Evolutionary conservation across 2,797 vertebrate species (phyloP), one percentile per base, ranked within the genome.

Genomic region (Falco naumanni): DNA sequence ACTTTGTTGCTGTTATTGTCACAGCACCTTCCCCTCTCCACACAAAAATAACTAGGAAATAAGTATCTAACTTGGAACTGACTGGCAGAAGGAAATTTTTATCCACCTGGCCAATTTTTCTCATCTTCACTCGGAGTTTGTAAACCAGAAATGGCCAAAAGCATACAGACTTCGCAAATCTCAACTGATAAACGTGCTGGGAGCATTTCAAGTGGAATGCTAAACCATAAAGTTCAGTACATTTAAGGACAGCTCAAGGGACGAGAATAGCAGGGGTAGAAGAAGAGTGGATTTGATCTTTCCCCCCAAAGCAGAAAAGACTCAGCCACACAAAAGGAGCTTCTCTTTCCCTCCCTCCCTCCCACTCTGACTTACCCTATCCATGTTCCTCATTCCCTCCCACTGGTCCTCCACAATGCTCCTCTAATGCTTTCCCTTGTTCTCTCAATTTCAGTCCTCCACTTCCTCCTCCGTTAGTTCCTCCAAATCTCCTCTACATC

Each of bases 341-440:
- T 89, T 63, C 89, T 59, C 54, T 19, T 57, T 77, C 39, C 41
- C 26, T 50, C 11, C 4, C 28, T 83, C 24, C 4, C 29, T 83
- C 24, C 72, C 51, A 25, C 41, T 56, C 59, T 22, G 28, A 11
- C 7, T 43, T 45, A 16, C 60, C 20, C 28, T 3, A 6, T 2
- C 24, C 3, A 0, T 37, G 53, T 87, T 88, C 65, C 69, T 74
- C 82, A 22, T 25, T 83, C 50, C 28, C 7, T 60, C 45, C n/a
- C 34, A 48, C 45, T 9, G 9, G 26, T 24, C 43, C 29, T 20
- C 57, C 24, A 3, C 5, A 45, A 33, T 0, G 0, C 9, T 74
- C 61, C 22, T 28, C 64, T 50, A 14, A 83, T 10, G 17, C 48
- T 37, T 12, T 71, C 12, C 31, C 24, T 53, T 2, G 1, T 31